These are phyloP conservation scores for Rutpela maculata DNA, from an alignment of 2,888 invertebrate species.

Conservation along the genomic window DNA sequence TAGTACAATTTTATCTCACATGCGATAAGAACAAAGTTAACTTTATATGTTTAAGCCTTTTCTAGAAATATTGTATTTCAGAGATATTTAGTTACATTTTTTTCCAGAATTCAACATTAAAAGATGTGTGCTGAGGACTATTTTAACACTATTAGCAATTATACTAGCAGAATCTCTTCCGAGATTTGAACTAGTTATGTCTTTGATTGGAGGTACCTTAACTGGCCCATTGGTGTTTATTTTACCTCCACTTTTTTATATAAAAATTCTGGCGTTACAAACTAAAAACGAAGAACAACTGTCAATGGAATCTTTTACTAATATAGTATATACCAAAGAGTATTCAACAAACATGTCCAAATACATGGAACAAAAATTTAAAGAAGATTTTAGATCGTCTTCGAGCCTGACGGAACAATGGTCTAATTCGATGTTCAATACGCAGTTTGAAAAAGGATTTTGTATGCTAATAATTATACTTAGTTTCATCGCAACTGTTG, in stretches of 20 bases:
- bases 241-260: slow-evolving; percentile 88
- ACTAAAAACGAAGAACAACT: slow-evolving; percentile 64
- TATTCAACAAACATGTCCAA: slow-evolving; percentile 25
- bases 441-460: slow-evolving; percentile 62
- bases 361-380: slow-evolving; percentile 50
- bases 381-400: slow-evolving; percentile 38
- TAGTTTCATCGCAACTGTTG: slow-evolving; percentile 80
- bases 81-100: no score
- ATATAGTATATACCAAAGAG: slow-evolving; percentile 49
- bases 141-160: slow-evolving; percentile 82
- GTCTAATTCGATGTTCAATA: slow-evolving; percentile 42
- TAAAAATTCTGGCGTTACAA: slow-evolving; percentile 79
- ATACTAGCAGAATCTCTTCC: slow-evolving; percentile 89
- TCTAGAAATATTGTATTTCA: no score
- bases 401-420: neutral
- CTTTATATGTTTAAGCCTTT: no score
- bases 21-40: no score
- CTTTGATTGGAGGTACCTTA: slow-evolving; percentile 89
- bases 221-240: slow-evolving; percentile 90
- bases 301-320: slow-evolving; percentile 58
- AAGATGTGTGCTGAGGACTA: slow-evolving; percentile 83
- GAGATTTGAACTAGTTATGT: slow-evolving; percentile 90
- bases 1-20: no score
- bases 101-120: slow-evolving; percentile 84
- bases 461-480: slow-evolving; percentile 78